phyloP scores from a whole-genome alignment of 2,888 invertebrate genomes.

The Lithophane socia region DNA sequence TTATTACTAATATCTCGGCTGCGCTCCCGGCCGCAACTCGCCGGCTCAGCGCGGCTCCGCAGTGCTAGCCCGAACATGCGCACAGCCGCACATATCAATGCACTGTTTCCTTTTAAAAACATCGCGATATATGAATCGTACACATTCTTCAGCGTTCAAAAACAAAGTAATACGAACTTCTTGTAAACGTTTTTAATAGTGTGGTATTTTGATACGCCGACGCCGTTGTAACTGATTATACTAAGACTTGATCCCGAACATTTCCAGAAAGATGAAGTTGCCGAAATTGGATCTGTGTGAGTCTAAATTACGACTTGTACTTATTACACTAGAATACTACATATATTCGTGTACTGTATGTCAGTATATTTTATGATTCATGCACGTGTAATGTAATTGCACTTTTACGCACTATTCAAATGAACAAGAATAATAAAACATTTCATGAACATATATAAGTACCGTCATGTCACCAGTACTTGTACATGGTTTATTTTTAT shows the following conservation, averaged over 20 bases:
- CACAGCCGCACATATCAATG: conserved; percentile 78
- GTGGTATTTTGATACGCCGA: conserved; percentile 69
- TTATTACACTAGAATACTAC: conserved; percentile 31
- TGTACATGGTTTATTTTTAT: conserved; percentile 8
- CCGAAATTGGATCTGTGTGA: conserved; percentile 84
- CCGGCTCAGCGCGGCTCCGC: conserved; percentile 50
- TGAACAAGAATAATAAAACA: conserved; percentile 37
- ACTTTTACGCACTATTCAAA: conserved; percentile 42
- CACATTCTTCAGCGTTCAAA: conserved; percentile 66
- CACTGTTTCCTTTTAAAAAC: conserved; percentile 73
- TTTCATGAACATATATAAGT: conserved; percentile 20
- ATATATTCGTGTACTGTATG: conserved; percentile 7
- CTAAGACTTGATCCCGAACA: conserved; percentile 44
- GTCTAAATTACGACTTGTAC: conserved; percentile 66
- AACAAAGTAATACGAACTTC: conserved; percentile 70
- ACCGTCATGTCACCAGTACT: conserved; percentile 14
- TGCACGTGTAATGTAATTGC: conserved; percentile 26
- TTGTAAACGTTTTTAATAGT: conserved; percentile 64
- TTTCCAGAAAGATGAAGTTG: conserved; percentile 79
- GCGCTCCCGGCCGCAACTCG: conserved; percentile 44
- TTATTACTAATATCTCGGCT: conserved; percentile 59
- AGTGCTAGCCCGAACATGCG: conserved; percentile 73
- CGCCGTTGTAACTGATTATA: conserved; percentile 63
- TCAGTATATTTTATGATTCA: conserved; percentile 23
- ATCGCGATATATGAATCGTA: conserved; percentile 73